Evolutionary conservation across 2,888 invertebrate species (phyloP).

Genomic region (Sericinus montela): DNA sequence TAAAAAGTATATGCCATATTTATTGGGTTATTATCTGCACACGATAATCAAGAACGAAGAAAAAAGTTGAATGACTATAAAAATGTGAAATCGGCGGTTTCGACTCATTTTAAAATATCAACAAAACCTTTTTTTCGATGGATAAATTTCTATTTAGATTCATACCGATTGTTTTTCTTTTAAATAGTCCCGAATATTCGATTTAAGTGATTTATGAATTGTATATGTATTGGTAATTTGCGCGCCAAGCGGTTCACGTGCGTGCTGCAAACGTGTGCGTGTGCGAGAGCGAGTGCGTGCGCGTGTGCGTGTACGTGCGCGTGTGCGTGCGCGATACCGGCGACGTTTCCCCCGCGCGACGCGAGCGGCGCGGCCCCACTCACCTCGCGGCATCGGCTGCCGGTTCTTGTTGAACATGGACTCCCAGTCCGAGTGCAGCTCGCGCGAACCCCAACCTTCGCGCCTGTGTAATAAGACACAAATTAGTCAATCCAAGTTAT

Average conservation of each 20-base stretch:
- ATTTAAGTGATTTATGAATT: neutral
- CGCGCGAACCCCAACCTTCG: conserved; percentile 81
- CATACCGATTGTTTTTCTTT: neutral
- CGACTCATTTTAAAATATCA: too few species aligned
- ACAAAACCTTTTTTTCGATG: too few species aligned
- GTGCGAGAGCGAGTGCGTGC: conserved; percentile 10
- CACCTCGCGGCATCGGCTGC: conserved; percentile 85
- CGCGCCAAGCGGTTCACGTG: conserved; percentile 13
- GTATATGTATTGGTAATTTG: neutral
- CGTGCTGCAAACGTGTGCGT: conserved; percentile 9
- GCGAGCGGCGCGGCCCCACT: conserved; percentile 43
- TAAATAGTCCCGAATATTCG: neutral
- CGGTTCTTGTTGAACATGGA: conserved; percentile 82
- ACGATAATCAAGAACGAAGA: too few species aligned
- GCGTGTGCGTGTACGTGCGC: conserved; percentile 14
- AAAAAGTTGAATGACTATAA: too few species aligned
- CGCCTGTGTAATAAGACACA: conserved; percentile 43
- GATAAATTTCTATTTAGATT: too few species aligned
- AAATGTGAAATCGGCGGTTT: too few species aligned
- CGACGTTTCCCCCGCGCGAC: conserved; percentile 59
- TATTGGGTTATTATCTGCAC: too few species aligned
- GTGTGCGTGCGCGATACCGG: conserved; percentile 39
- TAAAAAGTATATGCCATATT: too few species aligned
- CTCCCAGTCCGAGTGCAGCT: conserved; percentile 85
- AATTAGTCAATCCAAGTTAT: neutral